phyloP scores from a whole-genome alignment of 1,140 invertebrate species.

The Homalodisca vitripennis region DNA sequence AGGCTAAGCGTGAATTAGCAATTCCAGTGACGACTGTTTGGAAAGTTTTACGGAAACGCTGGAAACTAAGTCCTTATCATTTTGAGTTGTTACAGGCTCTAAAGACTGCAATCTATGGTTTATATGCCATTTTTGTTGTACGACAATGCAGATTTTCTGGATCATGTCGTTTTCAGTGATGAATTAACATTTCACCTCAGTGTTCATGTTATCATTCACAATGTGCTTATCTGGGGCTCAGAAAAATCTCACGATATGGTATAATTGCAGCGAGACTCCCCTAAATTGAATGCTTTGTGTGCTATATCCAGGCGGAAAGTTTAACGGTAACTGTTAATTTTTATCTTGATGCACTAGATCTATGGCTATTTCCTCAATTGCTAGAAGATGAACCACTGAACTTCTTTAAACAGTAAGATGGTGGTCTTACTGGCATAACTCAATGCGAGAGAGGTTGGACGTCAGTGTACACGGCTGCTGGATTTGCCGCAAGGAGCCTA shows the following conservation, averaged over 20 bases:
- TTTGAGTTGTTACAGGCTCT: neutral
- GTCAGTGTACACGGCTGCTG: neutral
- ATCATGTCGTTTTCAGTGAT: no score
- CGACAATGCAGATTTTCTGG: no score
- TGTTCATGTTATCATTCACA: no score
- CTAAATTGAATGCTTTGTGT: neutral
- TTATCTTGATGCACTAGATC: neutral
- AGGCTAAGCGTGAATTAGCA: no score
- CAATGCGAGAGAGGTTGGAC: neutral
- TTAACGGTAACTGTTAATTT: neutral
- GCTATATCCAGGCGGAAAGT: neutral
- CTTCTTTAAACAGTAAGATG: neutral
- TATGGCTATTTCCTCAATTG: neutral
- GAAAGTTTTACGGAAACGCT: no score
- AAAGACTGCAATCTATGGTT: neutral
- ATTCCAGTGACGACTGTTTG: no score
- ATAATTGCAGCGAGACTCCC: neutral
- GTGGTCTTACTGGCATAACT: neutral
- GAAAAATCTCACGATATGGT: no score
- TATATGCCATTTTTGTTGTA: neutral
- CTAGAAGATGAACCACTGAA: neutral
- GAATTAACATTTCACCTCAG: no score
- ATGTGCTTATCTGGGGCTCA: no score
- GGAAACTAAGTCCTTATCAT: neutral
- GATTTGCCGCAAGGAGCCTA: neutral